Evolutionary conservation across 2,888 invertebrate species (phyloP), one percentile per base, ranked within the genome.

Genomic region (Pyrgus malvae): DNA sequence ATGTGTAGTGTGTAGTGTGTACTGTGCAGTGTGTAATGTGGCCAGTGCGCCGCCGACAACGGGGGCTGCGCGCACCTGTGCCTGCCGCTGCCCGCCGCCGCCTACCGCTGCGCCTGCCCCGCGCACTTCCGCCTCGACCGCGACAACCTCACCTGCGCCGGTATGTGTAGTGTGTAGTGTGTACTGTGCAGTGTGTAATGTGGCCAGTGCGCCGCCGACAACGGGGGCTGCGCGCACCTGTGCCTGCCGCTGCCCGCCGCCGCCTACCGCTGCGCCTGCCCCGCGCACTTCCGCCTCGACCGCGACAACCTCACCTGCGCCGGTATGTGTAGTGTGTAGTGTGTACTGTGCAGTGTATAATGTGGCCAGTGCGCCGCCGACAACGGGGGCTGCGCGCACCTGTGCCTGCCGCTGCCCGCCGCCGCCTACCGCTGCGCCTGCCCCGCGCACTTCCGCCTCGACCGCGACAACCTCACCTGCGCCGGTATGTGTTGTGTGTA

Each of bases 31-130:
- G n/a, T n/a, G n/a, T n/a, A n/a, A n/a, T n/a, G 11, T 1, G 96
- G 95, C 82, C 92, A 93, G 57, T 98, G 97, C 80, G 93, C 93
- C 3, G 84, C 91, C 0, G 93, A 94, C 71, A 97, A 97, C 72
- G 97, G 96, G 1, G 96, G 95, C 31, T 98, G 98, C 74, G 92
- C 94, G 1, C 95, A 97, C 76, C 84, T 98, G 50, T 98, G 97
- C 73, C 89, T 98, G 48, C 93, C 95, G 2, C 74, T 93, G 54
- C 95, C 96, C 0, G 80, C 77, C 19, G 65, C 78, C 68, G 88
- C 71, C 62, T 83, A 69, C 65, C 69, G 91, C 25, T 98, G 98
- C 76, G 94, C 94, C 2, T 98, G 98, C 70, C 96, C 97, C 16
- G 95, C 96, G 1, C 98, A 98, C 82, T 97, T 94, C 75, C 91